Conservation (phyloP, 2,888 invertebrate genomes). For the Epistrophe eligans region DNA sequence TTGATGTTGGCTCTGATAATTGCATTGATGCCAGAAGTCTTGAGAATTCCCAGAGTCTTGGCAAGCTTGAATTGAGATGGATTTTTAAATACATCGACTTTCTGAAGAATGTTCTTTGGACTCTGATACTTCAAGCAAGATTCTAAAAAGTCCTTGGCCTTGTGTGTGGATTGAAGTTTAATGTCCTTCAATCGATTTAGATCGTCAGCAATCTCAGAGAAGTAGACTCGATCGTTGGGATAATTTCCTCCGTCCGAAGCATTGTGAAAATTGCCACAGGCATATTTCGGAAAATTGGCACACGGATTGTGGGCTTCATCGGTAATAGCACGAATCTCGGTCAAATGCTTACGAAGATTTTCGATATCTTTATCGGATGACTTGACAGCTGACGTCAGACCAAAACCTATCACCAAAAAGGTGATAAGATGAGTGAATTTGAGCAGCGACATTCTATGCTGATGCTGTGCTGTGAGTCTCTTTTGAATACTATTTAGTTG, state of each 20-base stretch:
- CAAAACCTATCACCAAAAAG: constrained; percentile 26
- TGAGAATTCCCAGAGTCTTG: constrained; percentile 57
- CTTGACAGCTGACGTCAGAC: constrained; percentile 6
- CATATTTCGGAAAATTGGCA: constrained; percentile 63
- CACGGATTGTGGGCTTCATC: constrained; percentile 62
- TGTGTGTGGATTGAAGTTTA: constrained; percentile 55
- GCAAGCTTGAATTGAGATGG: constrained; percentile 58
- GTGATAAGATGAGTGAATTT: constrained; percentile 19
- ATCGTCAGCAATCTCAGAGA: constrained; percentile 64
- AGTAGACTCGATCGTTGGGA: constrained; percentile 69
- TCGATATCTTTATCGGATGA: constrained; percentile 44
- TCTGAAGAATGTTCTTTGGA: constrained; percentile 64
- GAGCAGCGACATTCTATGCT: constrained; percentile 49
- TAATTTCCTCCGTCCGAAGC: constrained; percentile 44
- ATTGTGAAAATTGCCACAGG: constrained; percentile 61
- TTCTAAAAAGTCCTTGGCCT: constrained; percentile 69
- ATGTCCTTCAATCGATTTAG: constrained; percentile 43
- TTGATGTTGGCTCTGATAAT: constrained; percentile 61
- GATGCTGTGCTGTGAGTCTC: constrained; percentile 42
- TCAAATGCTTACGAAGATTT: constrained; percentile 55
- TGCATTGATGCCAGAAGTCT: constrained; percentile 63
- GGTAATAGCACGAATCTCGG: constrained; percentile 57
- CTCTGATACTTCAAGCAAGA: constrained; percentile 60
- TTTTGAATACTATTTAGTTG: constrained; percentile 60
- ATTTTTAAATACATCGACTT: constrained; percentile 63